These are phyloP conservation scores for Ormyrus nitidulus DNA, from an alignment of 2,888 invertebrate genomes.

Conservation along the genomic window DNA sequence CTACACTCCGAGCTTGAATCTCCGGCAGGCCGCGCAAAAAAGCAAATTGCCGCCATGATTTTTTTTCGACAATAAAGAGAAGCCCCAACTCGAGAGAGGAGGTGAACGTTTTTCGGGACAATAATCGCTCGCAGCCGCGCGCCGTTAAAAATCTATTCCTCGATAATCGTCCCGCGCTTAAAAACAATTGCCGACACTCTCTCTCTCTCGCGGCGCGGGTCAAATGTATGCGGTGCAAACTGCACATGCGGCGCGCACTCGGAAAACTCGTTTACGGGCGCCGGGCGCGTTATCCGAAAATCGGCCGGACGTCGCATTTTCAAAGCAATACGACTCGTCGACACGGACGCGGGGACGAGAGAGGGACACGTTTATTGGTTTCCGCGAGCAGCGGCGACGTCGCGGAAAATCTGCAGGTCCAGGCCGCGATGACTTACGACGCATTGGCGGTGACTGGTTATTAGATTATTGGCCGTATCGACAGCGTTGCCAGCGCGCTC, in stretches of 20 bases:
- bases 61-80: slow-evolving; percentile 43
- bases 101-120: too few species aligned
- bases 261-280: too few species aligned
- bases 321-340: slow-evolving; percentile 20
- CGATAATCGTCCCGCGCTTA: too few species aligned
- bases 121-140: too few species aligned
- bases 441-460: slow-evolving; percentile 74
- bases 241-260: too few species aligned
- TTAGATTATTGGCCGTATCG: slow-evolving; percentile 74
- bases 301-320: not conserved
- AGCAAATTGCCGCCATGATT: slow-evolving; percentile 13
- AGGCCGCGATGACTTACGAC: slow-evolving; percentile 68
- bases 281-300: too few species aligned
- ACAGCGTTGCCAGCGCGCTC: slow-evolving; percentile 57
- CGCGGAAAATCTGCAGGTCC: slow-evolving; percentile 68
- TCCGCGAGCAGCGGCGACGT: slow-evolving; percentile 49
- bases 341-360: not conserved
- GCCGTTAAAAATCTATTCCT: too few species aligned
- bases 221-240: too few species aligned
- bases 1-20: not conserved
- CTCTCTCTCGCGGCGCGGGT: too few species aligned
- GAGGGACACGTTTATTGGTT: slow-evolving; percentile 38
- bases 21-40: not conserved
- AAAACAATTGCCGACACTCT: too few species aligned
- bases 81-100: not conserved